Percentiles rank a stretch among this genome's conserved stretches.
Conservation (phyloP, 2,797 vertebrate species). For the Platalea minor region DNA sequence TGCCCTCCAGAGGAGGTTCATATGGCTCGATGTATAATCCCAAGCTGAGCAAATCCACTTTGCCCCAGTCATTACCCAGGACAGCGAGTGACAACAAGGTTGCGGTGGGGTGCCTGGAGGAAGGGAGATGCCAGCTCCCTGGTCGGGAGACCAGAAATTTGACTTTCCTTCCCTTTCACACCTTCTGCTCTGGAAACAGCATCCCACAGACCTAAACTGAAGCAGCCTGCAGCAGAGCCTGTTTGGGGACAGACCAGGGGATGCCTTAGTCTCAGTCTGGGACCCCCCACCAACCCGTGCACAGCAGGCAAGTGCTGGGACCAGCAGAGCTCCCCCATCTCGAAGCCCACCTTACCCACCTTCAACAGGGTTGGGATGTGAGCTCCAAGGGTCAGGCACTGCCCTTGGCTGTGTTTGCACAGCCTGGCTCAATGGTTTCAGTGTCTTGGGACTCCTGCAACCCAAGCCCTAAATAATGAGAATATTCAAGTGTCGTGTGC, state of each 20-base stretch:
- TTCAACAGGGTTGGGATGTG: background rate
- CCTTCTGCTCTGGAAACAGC: background rate
- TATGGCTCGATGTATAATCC: rapidly evolving
- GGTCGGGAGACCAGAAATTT: background rate
- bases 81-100: background rate
- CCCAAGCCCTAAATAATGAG: background rate
- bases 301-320: too few relatives aligned
- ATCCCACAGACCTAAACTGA: background rate
- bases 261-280: background rate
- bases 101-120: background rate
- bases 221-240: background rate
- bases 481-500: rapidly evolving
- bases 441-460: background rate
- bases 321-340: background rate
- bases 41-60: background rate
- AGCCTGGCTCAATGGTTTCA: rapidly evolving
- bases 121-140: background rate
- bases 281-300: rapidly evolving
- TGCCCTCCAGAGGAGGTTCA: background rate
- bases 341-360: background rate
- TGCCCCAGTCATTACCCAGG: too few relatives aligned
- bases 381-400: background rate
- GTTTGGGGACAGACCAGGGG: background rate
- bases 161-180: background rate
- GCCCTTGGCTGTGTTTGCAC: background rate